A percentile compares a stretch with the other conserved stretches of the same genome.
phyloP scores from a whole-genome alignment of 2,113 vertebrate species.

The Anhinga anhinga region DNA sequence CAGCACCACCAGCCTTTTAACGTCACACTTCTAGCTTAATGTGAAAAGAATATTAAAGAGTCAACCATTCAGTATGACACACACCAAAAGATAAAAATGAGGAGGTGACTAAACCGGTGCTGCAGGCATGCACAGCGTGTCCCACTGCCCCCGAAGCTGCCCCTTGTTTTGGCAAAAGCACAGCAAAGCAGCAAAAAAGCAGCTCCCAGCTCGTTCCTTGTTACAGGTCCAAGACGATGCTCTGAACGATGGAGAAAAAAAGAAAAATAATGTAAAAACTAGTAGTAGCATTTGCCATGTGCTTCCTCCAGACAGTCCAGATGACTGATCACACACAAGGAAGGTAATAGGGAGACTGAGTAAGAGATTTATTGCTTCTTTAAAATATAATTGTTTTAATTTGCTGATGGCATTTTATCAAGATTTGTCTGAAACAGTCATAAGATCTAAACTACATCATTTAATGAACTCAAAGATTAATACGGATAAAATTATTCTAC shows the following conservation, averaged over 20 bases:
- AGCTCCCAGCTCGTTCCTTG: not conserved
- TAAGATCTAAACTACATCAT: slow-evolving; percentile 1
- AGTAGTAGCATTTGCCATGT: not conserved
- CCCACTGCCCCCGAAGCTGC: not conserved
- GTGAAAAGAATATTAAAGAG: not conserved
- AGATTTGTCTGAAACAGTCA: slow-evolving; percentile 26
- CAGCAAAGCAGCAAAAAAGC: not conserved
- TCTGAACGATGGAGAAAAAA: fast-evolving
- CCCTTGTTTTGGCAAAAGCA: not conserved
- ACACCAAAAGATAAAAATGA: not conserved
- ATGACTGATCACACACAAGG: not conserved
- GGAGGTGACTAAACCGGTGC: not conserved
- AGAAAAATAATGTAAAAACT: not conserved
- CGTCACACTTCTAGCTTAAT: not conserved
- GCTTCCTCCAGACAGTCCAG: not conserved
- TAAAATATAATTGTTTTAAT: slow-evolving; percentile 49
- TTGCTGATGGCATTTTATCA: slow-evolving; percentile 40
- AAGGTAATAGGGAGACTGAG: slow-evolving; percentile 2
- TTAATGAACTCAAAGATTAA: slow-evolving; percentile 22
- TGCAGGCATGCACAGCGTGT: not conserved
- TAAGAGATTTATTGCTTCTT: slow-evolving; percentile 39
- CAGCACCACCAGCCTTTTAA: not conserved
- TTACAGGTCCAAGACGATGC: not conserved
- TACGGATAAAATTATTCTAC: not conserved
- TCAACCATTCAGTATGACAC: not conserved